Base-by-base conservation (phyloP, 1,140 invertebrate genomes). In the Littorina saxatilis region DNA sequence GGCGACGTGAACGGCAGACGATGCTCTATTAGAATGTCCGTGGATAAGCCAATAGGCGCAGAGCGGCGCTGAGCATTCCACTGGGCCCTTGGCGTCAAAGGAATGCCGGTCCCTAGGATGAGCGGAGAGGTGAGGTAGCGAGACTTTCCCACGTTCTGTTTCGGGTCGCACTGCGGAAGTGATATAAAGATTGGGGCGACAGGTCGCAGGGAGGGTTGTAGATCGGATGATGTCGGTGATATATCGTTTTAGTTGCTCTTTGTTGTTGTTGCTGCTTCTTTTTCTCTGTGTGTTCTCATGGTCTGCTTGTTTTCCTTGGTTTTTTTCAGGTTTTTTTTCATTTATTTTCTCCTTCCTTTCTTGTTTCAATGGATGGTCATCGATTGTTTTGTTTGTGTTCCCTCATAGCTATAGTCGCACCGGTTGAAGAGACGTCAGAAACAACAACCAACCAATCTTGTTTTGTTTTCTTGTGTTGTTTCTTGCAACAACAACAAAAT, bases 11-110 rank as follows among this genome's bases (percentile, higher is more conserved):
- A 20, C 68, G 29, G 68, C 68, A 39, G 35, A 63, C 37, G 68
- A 40, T 43, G 68, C 68, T 72, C 68, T 40, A 72, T 72, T 72
- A 72, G 68, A 72, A 72, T 72, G 68, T 43, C 58, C 68, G 15
- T 39, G 5, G 68, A 72, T 72, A 72, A 72, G 32, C 68, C 35
- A 40, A 72, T 35, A 43, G 15, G 32, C 13, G 15, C 68, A 37
- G 7, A 27, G 20, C 27, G 40, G 37, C 68, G 13, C 39, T 72
- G 40, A 40, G 40, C 39, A 72, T 72, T 72, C 68, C 68, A 72
- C 40, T 20, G 7, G 29, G 68, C 68, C 35, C 68, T 72, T 72
- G 40, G 35, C 68, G 39, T 37, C 68, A 35, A 13, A 23, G 68
- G 68, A 39, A 72, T 72, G 68, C n/a, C 27, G 27, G 61, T 23